Base-by-base conservation (phyloP, 2,888 invertebrate genomes). In the Hololepta plana region DNA sequence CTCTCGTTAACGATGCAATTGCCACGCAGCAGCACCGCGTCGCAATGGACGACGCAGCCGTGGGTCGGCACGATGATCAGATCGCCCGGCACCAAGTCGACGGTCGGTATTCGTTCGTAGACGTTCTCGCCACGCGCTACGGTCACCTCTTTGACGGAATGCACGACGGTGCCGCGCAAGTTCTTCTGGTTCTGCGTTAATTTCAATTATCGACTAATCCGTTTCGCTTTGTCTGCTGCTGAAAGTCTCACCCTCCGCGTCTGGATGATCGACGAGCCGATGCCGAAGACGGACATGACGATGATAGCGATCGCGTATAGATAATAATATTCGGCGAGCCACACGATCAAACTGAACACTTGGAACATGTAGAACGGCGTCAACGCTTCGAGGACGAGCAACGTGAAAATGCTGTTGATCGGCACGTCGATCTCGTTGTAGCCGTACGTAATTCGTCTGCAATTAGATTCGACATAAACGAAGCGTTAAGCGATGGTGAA, bases 281-380 rank as follows among this genome's bases (percentile, higher is more conserved):
- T 76, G 39, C 87, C 82, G 42, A 77, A 71, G 12, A 72, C 64
- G 0, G 87, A 81, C 75, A 88, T 85, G 2, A 75, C 43, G 12
- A 87, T 60, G 27, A 93, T 87, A 20, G 84, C 85, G 10, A 74
- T 59, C 12, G 88, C 84, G 51, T 90, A 93, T 47, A 81, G 84
- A 41, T 76, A 72, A 46, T 93, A 93, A 26, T 76, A 66, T 46
- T 93, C 91, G 1, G 73, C 64, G 25, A 82, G 64, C 93, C 93
- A 93, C 24, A 93, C 67, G 7, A 70, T 64, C 34, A 85, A 75
- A 20, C 88, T 88, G 58, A 88, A 87, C 35, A 90, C 51, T 68
- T 93, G 91, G 61, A 93, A 93, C 46, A 91, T 74, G 59, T 91
- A 93, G 59, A 91, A 93, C 4, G 93, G 91, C 48, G 90, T 88